Conservation (phyloP, 2,113 vertebrate genomes). For the Euleptes europaea region DNA sequence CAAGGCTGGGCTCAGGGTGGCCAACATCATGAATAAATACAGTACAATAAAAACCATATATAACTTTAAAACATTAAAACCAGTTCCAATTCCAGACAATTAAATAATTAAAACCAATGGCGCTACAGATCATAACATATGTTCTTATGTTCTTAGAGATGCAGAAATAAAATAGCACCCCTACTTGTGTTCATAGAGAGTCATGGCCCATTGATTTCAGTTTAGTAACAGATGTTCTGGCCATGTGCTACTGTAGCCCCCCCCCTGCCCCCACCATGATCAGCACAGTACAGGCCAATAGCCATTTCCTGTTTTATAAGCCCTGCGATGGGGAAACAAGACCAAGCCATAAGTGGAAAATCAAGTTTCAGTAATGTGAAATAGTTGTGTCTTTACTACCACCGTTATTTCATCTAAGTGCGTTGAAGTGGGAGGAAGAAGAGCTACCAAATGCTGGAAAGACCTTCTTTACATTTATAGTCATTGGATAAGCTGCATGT, state of each 20-base stretch:
- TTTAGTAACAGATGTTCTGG: not conserved
- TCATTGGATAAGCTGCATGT: accelerated
- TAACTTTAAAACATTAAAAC: no score
- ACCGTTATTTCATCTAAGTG: not conserved
- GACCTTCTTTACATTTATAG: accelerated
- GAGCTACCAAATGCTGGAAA: accelerated
- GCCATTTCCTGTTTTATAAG: not conserved
- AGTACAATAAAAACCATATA: no score
- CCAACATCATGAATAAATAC: no score
- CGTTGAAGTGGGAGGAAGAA: no score
- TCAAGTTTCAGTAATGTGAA: not conserved
- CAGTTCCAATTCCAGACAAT: no score
- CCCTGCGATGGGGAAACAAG: not conserved
- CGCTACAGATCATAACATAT: no score
- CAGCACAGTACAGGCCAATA: not conserved
- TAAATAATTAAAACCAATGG: no score
- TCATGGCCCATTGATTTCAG: not conserved
- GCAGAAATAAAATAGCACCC: not conserved
- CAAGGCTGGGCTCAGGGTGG: no score
- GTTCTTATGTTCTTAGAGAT: no score
- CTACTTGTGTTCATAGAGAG: not conserved
- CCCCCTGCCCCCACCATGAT: not conserved
- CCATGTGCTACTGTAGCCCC: not conserved
- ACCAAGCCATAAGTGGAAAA: not conserved
- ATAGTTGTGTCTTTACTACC: not conserved